phyloP scores from a whole-genome alignment of 2,888 invertebrate species.

The Ariolimax columbianus region DNA sequence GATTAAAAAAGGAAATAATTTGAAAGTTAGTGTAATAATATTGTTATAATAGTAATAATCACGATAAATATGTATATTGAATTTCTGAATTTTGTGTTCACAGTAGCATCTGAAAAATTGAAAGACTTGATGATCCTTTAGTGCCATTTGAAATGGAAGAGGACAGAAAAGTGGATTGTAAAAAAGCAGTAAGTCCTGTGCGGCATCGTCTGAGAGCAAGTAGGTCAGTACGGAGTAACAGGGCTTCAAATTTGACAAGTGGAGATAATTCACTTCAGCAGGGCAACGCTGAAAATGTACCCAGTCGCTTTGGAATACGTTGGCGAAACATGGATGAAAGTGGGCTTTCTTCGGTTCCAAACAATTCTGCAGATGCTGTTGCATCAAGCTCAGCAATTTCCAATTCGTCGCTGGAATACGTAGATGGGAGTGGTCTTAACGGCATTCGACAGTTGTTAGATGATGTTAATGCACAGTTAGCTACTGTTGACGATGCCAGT shows the following conservation, averaged over 20 bases:
- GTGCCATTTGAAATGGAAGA: constrained; percentile 20
- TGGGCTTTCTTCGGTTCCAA: background rate
- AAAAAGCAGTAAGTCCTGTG: background rate
- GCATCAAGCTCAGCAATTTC: background rate
- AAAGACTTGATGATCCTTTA: background rate
- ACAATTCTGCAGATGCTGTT: background rate
- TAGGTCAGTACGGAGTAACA: background rate
- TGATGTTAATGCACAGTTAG: constrained; percentile 1
- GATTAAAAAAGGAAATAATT: background rate
- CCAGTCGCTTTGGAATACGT: background rate
- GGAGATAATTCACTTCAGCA: background rate
- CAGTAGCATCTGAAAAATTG: background rate
- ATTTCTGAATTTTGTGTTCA: background rate
- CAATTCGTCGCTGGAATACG: background rate
- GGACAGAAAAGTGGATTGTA: background rate
- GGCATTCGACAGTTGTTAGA: constrained; percentile 27
- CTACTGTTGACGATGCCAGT: constrained; percentile 8
- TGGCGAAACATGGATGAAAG: background rate
- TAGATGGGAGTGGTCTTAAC: constrained; percentile 24
- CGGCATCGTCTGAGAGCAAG: background rate
- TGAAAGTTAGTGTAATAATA: too few species aligned
- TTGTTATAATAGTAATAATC: too few species aligned
- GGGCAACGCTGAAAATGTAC: background rate
- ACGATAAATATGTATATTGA: too few species aligned
- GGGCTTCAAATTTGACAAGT: background rate